Percentiles rank a stretch among this genome's conserved stretches.
These are phyloP conservation scores for Cheilosia vernalis DNA, from an alignment of 2,888 invertebrate genomes.

Conservation along the genomic window DNA sequence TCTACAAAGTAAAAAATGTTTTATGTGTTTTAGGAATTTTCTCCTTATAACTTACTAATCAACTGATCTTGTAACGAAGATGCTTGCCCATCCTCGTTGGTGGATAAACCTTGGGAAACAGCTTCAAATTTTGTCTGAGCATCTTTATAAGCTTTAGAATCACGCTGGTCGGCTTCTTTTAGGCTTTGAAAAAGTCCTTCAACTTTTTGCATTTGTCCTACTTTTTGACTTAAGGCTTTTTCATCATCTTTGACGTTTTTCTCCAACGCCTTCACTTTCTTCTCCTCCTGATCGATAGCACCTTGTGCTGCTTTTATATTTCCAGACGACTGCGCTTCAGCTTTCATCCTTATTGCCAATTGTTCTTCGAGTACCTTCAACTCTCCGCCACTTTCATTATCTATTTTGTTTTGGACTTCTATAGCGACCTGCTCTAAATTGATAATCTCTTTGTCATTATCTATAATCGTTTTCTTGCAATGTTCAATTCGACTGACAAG, in stretches of 20 bases:
- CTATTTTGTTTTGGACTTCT: conserved; percentile 87
- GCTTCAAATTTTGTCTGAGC: conserved; percentile 93
- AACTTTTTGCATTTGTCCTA: conserved; percentile 85
- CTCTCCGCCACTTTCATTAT: conserved; percentile 87
- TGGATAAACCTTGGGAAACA: conserved; percentile 91
- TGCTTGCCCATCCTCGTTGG: conserved; percentile 90
- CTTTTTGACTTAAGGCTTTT: conserved; percentile 85
- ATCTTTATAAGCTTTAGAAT: conserved; percentile 87
- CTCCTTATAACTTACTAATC: conserved; percentile 86
- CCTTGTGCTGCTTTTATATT: conserved; percentile 87
- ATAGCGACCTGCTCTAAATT: conserved; percentile 86
- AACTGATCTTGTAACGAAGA: conserved; percentile 95
- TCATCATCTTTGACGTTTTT: conserved; percentile 89
- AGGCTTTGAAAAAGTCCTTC: conserved; percentile 88
- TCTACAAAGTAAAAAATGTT: conserved; percentile 83
- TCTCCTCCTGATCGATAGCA: conserved; percentile 87
- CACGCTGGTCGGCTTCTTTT: conserved; percentile 87
- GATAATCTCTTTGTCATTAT: conserved; percentile 85
- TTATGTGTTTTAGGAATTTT: background rate
- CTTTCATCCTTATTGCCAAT: conserved; percentile 87
- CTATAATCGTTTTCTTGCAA: conserved; percentile 85
- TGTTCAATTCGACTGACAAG: conserved; percentile 85
- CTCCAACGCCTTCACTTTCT: conserved; percentile 87
- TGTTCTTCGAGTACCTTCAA: conserved; percentile 87
- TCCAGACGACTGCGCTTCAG: conserved; percentile 87